Evolutionary conservation across 2,797 vertebrate genomes (phyloP).

Genomic region (Paguma larvata): DNA sequence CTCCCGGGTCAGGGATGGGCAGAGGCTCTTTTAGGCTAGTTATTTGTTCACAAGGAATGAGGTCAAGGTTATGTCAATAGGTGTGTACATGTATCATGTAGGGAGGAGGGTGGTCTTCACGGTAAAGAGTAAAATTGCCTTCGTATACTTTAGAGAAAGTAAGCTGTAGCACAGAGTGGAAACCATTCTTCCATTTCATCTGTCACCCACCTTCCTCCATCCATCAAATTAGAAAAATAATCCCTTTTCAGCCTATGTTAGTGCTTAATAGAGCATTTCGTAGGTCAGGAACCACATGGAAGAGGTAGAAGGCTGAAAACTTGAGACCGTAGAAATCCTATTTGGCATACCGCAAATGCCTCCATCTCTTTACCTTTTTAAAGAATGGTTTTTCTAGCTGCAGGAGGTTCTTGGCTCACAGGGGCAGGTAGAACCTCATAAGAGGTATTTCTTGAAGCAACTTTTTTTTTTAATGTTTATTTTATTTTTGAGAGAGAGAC

Average conservation of each 20-base stretch:
- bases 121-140: not conserved
- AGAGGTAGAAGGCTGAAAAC: not conserved
- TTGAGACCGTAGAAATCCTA: not conserved
- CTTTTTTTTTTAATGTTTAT: not conserved
- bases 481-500: no score
- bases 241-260: not conserved
- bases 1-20: not conserved
- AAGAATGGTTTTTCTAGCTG: not conserved
- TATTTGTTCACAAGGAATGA: not conserved
- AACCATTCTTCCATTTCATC: not conserved
- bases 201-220: not conserved
- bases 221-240: not conserved
- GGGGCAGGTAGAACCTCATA: not conserved
- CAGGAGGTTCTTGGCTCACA: not conserved
- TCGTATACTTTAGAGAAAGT: not conserved
- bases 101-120: accelerated
- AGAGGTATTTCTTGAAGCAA: not conserved
- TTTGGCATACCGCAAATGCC: not conserved
- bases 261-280: not conserved
- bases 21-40: not conserved
- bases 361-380: not conserved
- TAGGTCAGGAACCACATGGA: not conserved
- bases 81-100: not conserved
- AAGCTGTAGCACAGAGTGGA: not conserved
- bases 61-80: not conserved